Base-by-base conservation (phyloP, 2,888 invertebrate species). In the Steromphala cineraria region DNA sequence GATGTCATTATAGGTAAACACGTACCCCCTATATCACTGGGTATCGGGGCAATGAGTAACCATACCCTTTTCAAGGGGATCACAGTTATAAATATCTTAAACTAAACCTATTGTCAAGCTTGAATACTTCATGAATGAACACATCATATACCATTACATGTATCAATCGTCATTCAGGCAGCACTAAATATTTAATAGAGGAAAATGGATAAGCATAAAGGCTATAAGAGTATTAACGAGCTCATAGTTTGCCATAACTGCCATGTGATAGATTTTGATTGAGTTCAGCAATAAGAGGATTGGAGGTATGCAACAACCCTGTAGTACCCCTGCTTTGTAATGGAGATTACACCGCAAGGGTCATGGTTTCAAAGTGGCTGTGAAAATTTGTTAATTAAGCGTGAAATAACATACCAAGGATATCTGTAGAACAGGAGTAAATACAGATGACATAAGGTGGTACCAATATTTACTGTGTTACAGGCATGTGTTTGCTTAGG, bases 141-240 rank as follows among this genome's bases (percentile, higher is more conserved):
- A 71, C 36, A 40, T 40, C 56, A 56, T 19, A 24, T 71, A 71
- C 19, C 31, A 31, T 36, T 40, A 71, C 36, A 17, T 71, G 36
- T 36, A 19, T 36, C 62, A 62, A 28, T 71, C 36, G 19, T 2
- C 19, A 71, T 10, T 36, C 31, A 15, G 13, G 71, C 71, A 36
- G 40, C 36, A 71, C 71, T 71, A 71, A 71, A 71, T 71, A 71
- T 71, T 71, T 71, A 31, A 71, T 71, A 71, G 31, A 71, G 10
- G 36, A 13, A 62, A 62, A 24, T 62, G 62, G 62, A 62, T 62
- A 62, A 62, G 28, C 62, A 62, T 62, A 28, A 28, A 62, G 28
- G 21, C 15, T 24, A 28, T 28, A 0, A 5, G 28, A 24, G 28
- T 28, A 62, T 24, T 62, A 62, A 24, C 28, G 62, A 28, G 3